A percentile compares a stretch with the other conserved stretches of the same genome.
Conservation (phyloP, 2,888 invertebrate genomes). For the Phalera bucephala region DNA sequence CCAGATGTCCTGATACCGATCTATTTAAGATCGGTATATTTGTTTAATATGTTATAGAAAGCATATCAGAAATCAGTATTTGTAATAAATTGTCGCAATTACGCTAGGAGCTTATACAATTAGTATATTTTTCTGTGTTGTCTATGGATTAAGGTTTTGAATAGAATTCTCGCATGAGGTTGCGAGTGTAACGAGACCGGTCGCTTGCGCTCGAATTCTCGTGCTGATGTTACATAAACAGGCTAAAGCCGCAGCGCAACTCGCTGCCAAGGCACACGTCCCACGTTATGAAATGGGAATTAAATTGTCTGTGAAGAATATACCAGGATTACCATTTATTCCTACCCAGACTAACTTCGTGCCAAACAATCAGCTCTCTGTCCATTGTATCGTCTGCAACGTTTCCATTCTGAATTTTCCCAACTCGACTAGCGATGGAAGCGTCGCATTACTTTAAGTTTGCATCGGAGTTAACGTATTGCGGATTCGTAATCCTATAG, state of each 20-base stretch:
- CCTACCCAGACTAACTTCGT: constrained; percentile 17
- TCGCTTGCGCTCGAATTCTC: constrained; percentile 45
- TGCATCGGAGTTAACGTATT: constrained; percentile 5
- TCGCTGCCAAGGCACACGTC: constrained; percentile 43
- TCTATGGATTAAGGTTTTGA: constrained; percentile 3
- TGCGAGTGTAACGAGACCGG: constrained; percentile 23
- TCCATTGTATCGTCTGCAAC: constrained; percentile 31
- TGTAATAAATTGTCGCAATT: too few relatives aligned
- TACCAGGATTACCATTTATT: constrained; percentile 55
- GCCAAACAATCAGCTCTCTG: constrained; percentile 4
- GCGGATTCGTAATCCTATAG: constrained; percentile 33
- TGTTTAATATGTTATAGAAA: too few relatives aligned
- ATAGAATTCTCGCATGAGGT: constrained; percentile 9
- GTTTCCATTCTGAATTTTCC: constrained; percentile 1
- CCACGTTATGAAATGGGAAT: constrained; percentile 65
- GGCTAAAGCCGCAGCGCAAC: constrained; percentile 24
- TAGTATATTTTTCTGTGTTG: too few relatives aligned
- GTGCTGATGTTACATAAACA: constrained; percentile 41
- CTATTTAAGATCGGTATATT: too few relatives aligned
- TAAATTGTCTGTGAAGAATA: constrained; percentile 73
- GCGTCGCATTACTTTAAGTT: background rate
- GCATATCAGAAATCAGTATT: too few relatives aligned
- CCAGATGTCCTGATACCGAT: too few relatives aligned
- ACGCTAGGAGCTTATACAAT: too few relatives aligned
- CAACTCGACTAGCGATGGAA: constrained; percentile 31